phyloP scores from a whole-genome alignment of 2,888 invertebrate genomes.

The Coleophora flavipennella region DNA sequence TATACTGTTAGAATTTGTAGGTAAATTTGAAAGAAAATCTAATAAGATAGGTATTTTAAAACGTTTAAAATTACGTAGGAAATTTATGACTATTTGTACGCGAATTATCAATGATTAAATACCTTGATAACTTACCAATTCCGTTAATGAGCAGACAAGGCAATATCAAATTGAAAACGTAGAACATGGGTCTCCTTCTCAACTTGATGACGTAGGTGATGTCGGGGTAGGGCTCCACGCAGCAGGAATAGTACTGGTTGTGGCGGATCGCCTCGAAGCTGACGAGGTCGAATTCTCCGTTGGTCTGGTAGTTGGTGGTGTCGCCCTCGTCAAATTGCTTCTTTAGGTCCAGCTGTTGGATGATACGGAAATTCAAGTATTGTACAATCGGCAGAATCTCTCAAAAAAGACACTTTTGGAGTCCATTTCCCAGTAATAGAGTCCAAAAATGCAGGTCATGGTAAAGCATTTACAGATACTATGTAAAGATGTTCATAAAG shows the following conservation, averaged over 20 bases:
- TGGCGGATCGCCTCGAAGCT: slow-evolving; percentile 82
- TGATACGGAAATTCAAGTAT: background rate
- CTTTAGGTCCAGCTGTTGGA: slow-evolving; percentile 77
- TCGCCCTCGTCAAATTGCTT: slow-evolving; percentile 87
- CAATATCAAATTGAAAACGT: slow-evolving; percentile 88
- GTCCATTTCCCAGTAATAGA: too few relatives aligned
- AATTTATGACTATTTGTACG: too few relatives aligned
- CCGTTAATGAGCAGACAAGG: slow-evolving; percentile 89
- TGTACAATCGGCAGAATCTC: too few relatives aligned
- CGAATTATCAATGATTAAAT: too few relatives aligned
- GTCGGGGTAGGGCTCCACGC: slow-evolving; percentile 87
- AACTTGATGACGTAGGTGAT: slow-evolving; percentile 86
- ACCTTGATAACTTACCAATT: slow-evolving; percentile 76
- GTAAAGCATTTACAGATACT: too few relatives aligned
- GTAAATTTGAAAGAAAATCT: too few relatives aligned
- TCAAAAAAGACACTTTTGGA: too few relatives aligned
- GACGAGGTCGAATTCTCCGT: slow-evolving; percentile 89
- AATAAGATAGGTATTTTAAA: too few relatives aligned
- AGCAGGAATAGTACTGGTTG: slow-evolving; percentile 84
- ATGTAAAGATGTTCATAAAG: too few relatives aligned
- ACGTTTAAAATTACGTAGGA: too few relatives aligned
- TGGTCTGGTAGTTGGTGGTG: slow-evolving; percentile 90
- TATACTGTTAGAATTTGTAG: too few relatives aligned
- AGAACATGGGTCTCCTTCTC: slow-evolving; percentile 84
- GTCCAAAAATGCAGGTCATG: too few relatives aligned